Evolutionary conservation across 2,113 vertebrate genomes (phyloP), one percentile per base, ranked within the genome.

Genomic region (Grammomys dolichurus): DNA sequence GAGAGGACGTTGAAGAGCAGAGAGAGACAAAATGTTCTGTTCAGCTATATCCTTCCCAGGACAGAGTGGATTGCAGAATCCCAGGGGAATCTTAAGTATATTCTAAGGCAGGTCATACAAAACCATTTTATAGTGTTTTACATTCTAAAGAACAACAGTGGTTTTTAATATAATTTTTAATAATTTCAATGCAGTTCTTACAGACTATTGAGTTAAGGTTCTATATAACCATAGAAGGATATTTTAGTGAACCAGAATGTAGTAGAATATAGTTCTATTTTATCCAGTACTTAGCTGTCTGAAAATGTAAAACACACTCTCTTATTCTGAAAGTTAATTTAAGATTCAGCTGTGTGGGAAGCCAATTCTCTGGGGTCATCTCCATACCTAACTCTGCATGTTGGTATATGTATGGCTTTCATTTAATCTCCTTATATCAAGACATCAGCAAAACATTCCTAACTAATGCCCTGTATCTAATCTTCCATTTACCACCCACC

Each of bases 271-370:
- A 70, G 33, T 51, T 97, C 76, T 60, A 6, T 36, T 93, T 96
- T 56, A 87, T 92, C 36, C 63, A 89, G 26, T 75, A 92, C 58
- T 20, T 63, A 78, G 7, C 33, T 84, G 28, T 72, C 92, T 92
- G 16, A 93, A 93, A 96, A 84, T 75, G 81, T 75, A 93, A 96
- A 96, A 67, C 28, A 80, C 26, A 63, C 46, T 94, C 78, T 80
- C 17, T 51, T 58, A 54, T 81, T 76, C 0, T 93, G 86, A 81
- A 7, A 63, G 89, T 89, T 93, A 95, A 94, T 89, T 95, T 96
- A 93, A 92, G 96, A 89, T 56, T n/a, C 46, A 69, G 26, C 43
- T 75, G 19, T 40, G 31, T 93, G 70, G 51, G 46, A 67, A 93
- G 4, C 65, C 56, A 72, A 40, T 65, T 87, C 51, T 89, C 73